These are phyloP conservation scores for Aythya baeri DNA, from an alignment of 2,113 vertebrate genomes.

Conservation along the genomic window DNA sequence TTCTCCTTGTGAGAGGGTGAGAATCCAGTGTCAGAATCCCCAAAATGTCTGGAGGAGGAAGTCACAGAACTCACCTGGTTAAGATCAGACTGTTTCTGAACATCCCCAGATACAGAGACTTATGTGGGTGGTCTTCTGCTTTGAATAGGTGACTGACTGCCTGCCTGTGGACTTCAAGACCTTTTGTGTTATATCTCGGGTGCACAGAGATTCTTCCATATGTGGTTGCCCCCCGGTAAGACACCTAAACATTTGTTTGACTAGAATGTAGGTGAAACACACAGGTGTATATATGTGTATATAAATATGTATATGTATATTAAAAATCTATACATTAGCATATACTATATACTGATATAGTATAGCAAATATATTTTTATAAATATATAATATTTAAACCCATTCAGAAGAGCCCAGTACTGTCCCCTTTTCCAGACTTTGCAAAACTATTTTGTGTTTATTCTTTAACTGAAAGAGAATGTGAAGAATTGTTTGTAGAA, in stretches of 20 bases:
- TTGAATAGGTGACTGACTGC: not conserved
- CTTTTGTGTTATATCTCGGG: not conserved
- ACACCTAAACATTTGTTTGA: not conserved
- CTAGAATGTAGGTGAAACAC: not conserved
- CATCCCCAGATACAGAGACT: not conserved
- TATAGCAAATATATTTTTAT: not conserved
- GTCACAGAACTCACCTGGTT: not conserved
- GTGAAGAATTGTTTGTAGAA: not conserved
- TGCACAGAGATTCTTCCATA: not conserved
- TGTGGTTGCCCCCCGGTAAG: not conserved
- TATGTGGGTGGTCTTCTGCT: not conserved
- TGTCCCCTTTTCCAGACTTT: not conserved
- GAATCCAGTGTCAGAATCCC: not conserved
- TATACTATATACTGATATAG: not conserved
- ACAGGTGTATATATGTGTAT: not conserved
- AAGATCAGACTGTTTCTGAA: not conserved
- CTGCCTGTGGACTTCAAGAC: not conserved
- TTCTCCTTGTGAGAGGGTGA: not conserved
- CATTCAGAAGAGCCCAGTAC: not conserved
- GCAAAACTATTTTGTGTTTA: not conserved
- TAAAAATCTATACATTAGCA: not conserved
- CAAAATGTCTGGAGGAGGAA: not conserved
- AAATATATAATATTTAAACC: not conserved
- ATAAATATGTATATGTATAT: not conserved
- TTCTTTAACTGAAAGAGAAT: not conserved